Conservation (phyloP, 2,797 vertebrate genomes). For the Onychomys torridus region DNA sequence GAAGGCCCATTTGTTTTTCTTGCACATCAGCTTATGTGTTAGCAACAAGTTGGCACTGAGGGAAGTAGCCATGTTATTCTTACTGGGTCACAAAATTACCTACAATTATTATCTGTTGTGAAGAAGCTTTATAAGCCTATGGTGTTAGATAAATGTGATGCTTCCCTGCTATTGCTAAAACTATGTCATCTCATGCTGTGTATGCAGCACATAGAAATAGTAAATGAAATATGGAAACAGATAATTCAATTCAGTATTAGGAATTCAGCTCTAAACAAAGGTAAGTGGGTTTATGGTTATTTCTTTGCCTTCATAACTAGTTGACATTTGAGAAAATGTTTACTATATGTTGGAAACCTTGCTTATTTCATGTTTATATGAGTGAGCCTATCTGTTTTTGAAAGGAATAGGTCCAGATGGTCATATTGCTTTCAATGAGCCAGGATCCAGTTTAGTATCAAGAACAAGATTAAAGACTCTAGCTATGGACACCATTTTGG, state of each 20-base stretch:
- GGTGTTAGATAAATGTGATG: background rate
- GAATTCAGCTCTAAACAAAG: slow-evolving; percentile 50
- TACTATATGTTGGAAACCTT: background rate
- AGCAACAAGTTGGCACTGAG: background rate
- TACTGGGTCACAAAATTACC: background rate
- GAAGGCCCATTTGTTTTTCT: background rate
- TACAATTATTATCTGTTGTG: slow-evolving; percentile 24
- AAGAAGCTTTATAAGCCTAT: slow-evolving; percentile 43
- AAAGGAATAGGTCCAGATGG: slow-evolving; percentile 93
- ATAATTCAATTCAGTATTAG: slow-evolving; percentile 53
- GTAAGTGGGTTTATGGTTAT: slow-evolving; percentile 57
- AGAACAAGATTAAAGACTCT: slow-evolving; percentile 92
- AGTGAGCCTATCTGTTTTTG: slow-evolving; percentile 77
- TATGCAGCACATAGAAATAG: slow-evolving; percentile 40
- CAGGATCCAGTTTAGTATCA: slow-evolving; percentile 91
- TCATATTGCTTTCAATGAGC: slow-evolving; percentile 92
- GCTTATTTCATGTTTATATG: background rate
- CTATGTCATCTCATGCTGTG: slow-evolving; percentile 38
- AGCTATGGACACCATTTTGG: slow-evolving; percentile 92
- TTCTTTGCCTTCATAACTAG: slow-evolving; percentile 8
- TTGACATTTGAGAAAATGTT: slow-evolving; percentile 49
- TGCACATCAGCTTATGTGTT: slow-evolving; percentile 18
- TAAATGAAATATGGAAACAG: slow-evolving; percentile 54
- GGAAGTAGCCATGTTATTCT: background rate
- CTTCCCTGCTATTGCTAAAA: background rate